Evolutionary conservation across 2,888 invertebrate genomes (phyloP), one percentile per base, ranked within the genome.

Genomic region (Zootermopsis nevadensis): DNA sequence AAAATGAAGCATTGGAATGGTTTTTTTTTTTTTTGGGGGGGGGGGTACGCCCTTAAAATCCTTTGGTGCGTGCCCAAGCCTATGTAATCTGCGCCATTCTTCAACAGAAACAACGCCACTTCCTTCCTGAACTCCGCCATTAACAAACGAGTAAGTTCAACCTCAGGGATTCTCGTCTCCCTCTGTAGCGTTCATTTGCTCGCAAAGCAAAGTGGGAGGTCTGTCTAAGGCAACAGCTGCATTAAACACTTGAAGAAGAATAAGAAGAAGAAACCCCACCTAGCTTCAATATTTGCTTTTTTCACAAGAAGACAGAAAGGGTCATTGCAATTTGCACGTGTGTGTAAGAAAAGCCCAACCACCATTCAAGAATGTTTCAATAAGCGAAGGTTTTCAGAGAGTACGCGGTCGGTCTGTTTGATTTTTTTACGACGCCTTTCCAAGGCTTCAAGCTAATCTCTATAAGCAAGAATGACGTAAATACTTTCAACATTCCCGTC

Each of bases 241-340:
- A 15, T n/a, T 12, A 60, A n/a, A 60, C 60, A 27, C 60, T 48
- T 48, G 48, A 60, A 60, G 60, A 60, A 60, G n/a, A 60, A 60
- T n/a, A 60, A 60, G n/a, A 60, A n/a, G n/a, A 60, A 4, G n/a
- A n/a, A 60, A 60, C 76, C 27, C 76, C 76, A 27, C 76, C 76
- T 76, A 42, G 42, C 42, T 76, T 76, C 38, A 76, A 76, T 76
- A 76, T 76, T 76, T 76, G 76, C 38, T 48, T 30, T 74, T 48
- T 48, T 38, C 42, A 48, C 27, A 27, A 76, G 48, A 48, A 76
- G 48, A n/a, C n/a, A n/a, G n/a, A 76, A 76, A 76, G 76, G n/a
- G 76, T 38, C 76, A 76, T 38, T 42, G 76, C 48, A 76, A 76
- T 42, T 76, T 76, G 76, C 76, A 76, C 76, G 30, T 76, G 76